Percentiles rank a stretch among this genome's conserved stretches.
These are phyloP conservation scores for Danio choprae DNA, from an alignment of 2,797 vertebrate genomes.

Conservation along the genomic window DNA sequence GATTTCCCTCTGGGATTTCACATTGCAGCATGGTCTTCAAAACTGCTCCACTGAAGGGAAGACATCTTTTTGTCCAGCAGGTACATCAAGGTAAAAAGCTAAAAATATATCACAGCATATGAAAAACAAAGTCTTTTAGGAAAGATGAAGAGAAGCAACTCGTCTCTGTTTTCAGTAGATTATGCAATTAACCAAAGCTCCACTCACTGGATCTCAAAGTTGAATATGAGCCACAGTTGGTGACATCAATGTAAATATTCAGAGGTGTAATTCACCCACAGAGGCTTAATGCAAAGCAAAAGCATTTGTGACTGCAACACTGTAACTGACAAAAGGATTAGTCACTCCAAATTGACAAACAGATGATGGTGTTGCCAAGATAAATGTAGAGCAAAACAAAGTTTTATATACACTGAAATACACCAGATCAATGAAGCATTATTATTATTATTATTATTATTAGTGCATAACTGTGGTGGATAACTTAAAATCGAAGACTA, in stretches of 20 bases:
- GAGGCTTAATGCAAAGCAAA: not conserved
- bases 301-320: not conserved
- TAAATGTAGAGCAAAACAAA: not conserved
- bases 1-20: not conserved
- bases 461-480: not conserved
- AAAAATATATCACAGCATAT: no score
- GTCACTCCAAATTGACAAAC: not conserved
- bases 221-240: not conserved
- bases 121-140: not conserved
- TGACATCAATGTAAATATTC: no score
- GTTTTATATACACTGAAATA: not conserved
- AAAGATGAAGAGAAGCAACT: no score
- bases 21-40: not conserved
- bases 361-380: not conserved
- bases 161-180: not conserved
- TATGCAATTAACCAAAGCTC: not conserved
- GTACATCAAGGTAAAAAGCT: not conserved
- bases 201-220: not conserved
- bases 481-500: not conserved
- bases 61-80: not conserved
- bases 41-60: not conserved
- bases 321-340: not conserved
- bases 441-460: no score
- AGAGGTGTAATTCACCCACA: slow-evolving; percentile 1
- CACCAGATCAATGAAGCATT: not conserved